phyloP scores from a whole-genome alignment of 2,113 vertebrate genomes.

The Silurus glanis region DNA sequence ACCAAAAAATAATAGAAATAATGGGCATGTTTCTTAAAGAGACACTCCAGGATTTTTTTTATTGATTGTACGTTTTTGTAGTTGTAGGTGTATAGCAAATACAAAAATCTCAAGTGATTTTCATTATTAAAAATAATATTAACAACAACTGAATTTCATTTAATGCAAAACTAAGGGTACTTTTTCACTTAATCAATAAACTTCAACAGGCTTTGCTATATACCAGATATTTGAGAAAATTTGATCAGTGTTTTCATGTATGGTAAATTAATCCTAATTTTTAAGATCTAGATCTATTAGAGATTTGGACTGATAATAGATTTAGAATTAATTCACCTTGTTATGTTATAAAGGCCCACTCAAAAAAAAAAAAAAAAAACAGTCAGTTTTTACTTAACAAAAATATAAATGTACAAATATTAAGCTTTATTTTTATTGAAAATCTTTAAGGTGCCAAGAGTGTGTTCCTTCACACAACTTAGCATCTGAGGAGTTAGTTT shows the following conservation, averaged over 20 bases:
- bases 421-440: too few species aligned
- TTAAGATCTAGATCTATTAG: background rate
- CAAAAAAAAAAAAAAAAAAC: background rate
- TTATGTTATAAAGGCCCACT: background rate
- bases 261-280: background rate
- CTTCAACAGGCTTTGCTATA: background rate
- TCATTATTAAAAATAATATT: background rate
- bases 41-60: background rate
- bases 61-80: background rate
- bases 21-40: background rate
- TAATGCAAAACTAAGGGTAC: background rate
- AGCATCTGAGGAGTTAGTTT: too few species aligned
- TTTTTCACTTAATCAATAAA: background rate
- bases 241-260: background rate
- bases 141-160: background rate
- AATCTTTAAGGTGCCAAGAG: too few species aligned
- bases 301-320: background rate
- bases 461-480: too few species aligned
- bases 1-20: slow-evolving; percentile 1
- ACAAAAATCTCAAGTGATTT: background rate
- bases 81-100: background rate
- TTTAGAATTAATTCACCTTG: background rate
- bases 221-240: background rate
- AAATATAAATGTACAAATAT: too few species aligned
- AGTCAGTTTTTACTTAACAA: too few species aligned